Conservation (phyloP, 2,888 invertebrate species). For the Exephanes ischioxanthus region DNA sequence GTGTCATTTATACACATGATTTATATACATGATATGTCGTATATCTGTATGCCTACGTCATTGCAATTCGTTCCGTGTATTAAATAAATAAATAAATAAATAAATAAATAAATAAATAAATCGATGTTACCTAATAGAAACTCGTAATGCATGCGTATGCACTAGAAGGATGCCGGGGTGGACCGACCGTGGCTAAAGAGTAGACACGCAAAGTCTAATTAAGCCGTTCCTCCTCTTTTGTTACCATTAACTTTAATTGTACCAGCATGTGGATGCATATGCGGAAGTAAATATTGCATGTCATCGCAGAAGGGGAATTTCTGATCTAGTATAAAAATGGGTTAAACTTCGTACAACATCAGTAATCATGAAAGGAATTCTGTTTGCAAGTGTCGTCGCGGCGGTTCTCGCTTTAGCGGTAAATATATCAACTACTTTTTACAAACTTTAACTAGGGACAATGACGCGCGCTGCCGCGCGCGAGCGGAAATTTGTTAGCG, state of each 20-base stretch:
- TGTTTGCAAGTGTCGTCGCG: slow-evolving; percentile 44
- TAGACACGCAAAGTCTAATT: slow-evolving; percentile 39
- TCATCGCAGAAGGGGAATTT: slow-evolving; percentile 2
- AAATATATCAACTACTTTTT: slow-evolving; percentile 26
- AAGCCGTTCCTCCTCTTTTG: slow-evolving; percentile 16
- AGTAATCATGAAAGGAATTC: slow-evolving; percentile 54
- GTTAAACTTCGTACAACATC: not conserved
- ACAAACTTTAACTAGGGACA: too few relatives aligned
- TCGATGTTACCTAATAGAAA: too few relatives aligned
- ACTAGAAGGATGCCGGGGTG: not conserved
- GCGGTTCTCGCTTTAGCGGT: slow-evolving; percentile 51
- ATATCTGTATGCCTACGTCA: too few relatives aligned
- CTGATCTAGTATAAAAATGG: slow-evolving; percentile 43
- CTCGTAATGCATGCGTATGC: too few relatives aligned
- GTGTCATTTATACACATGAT: too few relatives aligned
- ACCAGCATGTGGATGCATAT: slow-evolving; percentile 16
- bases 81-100: too few relatives aligned
- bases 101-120: too few relatives aligned
- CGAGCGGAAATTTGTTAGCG: too few relatives aligned
- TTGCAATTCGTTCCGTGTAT: too few relatives aligned
- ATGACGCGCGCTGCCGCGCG: too few relatives aligned
- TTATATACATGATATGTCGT: too few relatives aligned
- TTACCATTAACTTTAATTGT: slow-evolving; percentile 18
- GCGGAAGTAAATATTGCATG: slow-evolving; percentile 20
- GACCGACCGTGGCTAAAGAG: slow-evolving; percentile 21